Evolutionary conservation across 2,888 invertebrate species (phyloP).

Genomic region (Gymnocheta viridis): DNA sequence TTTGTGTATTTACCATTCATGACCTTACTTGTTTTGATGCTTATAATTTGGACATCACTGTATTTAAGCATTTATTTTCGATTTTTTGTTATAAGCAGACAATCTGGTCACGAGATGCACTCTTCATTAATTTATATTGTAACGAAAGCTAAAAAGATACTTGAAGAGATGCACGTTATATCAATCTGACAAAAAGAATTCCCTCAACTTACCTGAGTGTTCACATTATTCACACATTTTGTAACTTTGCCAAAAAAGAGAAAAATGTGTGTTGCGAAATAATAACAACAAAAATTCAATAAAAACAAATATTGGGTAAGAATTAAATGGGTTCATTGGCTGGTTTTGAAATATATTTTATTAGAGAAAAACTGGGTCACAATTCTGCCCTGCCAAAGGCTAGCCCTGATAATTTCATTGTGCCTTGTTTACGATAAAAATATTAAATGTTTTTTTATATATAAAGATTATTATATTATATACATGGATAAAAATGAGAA

Average conservation of each 20-base stretch:
- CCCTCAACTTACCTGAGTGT: not conserved
- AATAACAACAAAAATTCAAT: conserved; percentile 12
- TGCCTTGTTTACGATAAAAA: no score
- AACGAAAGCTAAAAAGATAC: not conserved
- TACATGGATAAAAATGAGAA: no score
- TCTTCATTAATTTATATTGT: not conserved
- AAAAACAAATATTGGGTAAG: conserved; percentile 52
- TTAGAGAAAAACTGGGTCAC: not conserved
- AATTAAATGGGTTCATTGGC: conserved; percentile 53
- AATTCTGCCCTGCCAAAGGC: no score
- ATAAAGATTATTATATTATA: no score
- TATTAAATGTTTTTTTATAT: no score
- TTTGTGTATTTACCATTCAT: no score
- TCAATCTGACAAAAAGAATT: not conserved
- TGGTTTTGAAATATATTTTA: conserved; percentile 49
- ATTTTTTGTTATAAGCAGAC: not conserved
- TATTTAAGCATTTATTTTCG: not conserved
- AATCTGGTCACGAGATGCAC: not conserved
- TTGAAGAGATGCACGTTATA: not conserved
- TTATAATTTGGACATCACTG: not conserved
- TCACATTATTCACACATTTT: conserved; percentile 47
- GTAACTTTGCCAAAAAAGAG: conserved; percentile 51
- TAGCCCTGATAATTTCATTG: no score
- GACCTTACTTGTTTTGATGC: not conserved
- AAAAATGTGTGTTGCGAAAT: conserved; percentile 8